Percentiles rank a stretch among this genome's conserved stretches.
Evolutionary conservation across 2,113 vertebrate species (phyloP).

Genomic region (Drymodes brunneopygia): DNA sequence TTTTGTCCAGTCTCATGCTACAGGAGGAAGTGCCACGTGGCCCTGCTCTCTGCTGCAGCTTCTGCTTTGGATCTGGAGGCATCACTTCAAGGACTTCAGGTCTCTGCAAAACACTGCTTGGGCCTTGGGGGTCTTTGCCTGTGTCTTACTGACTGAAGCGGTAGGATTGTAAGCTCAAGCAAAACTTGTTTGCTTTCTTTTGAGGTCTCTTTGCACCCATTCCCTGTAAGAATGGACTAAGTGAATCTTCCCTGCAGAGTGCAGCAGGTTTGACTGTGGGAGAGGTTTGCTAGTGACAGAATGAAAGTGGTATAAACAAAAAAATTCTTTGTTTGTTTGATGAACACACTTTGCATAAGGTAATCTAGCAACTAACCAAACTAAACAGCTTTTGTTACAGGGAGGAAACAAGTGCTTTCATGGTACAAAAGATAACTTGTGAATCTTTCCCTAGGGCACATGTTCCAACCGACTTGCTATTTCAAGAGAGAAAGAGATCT

Average conservation of each 20-base stretch:
- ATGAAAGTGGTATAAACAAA: background rate
- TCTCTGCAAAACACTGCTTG: background rate
- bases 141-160: background rate
- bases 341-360: background rate
- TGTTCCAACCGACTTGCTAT: background rate
- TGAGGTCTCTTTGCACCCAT: background rate
- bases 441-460: background rate
- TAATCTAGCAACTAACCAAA: background rate
- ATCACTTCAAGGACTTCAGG: background rate
- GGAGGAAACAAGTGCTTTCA: constrained; percentile 15
- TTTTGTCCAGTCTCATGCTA: background rate
- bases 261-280: background rate
- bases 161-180: background rate
- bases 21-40: background rate
- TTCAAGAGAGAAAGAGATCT: background rate
- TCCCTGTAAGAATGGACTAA: background rate
- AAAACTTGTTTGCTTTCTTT: background rate
- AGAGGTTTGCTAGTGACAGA: background rate
- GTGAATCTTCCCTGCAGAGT: background rate
- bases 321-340: background rate
- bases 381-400: background rate
- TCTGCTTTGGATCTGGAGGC: background rate
- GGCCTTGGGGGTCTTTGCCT: background rate
- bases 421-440: background rate
- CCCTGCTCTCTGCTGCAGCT: background rate